phyloP scores from a whole-genome alignment of 2,797 vertebrate genomes.

The Bovichtus diacanthus region DNA sequence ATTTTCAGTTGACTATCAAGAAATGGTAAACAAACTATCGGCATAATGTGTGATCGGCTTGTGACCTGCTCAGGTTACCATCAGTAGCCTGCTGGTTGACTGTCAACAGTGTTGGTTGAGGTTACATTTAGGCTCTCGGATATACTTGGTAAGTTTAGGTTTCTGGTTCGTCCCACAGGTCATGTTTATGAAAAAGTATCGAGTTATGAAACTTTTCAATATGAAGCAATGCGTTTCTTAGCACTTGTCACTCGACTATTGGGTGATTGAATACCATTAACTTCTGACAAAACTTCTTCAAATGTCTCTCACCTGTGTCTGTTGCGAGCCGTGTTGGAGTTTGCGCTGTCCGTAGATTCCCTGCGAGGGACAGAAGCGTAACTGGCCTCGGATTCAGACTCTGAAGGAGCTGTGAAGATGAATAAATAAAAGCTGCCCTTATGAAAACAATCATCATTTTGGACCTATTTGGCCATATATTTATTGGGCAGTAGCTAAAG shows the following conservation, averaged over 20 bases:
- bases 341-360: conserved; percentile 48
- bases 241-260: neutral
- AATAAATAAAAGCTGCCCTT: conserved; percentile 9
- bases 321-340: conserved; percentile 35
- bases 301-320: conserved; percentile 69
- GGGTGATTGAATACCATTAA: neutral
- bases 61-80: neutral
- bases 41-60: neutral
- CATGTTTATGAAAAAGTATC: neutral
- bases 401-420: conserved; percentile 63
- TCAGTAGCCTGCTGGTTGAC: conserved; percentile 16
- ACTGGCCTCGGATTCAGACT: conserved; percentile 83
- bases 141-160: neutral
- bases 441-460: neutral
- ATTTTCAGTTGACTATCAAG: neutral
- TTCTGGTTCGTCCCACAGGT: neutral
- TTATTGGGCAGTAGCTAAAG: neutral
- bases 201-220: neutral
- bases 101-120: conserved; percentile 8
- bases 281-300: neutral
- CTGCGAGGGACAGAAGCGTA: conserved; percentile 71
- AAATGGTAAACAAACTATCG: neutral
- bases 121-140: neutral
- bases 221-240: neutral
- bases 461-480: neutral